Evolutionary conservation across 1,140 invertebrate species (phyloP).

Genomic region (Drosophila albomicans): DNA sequence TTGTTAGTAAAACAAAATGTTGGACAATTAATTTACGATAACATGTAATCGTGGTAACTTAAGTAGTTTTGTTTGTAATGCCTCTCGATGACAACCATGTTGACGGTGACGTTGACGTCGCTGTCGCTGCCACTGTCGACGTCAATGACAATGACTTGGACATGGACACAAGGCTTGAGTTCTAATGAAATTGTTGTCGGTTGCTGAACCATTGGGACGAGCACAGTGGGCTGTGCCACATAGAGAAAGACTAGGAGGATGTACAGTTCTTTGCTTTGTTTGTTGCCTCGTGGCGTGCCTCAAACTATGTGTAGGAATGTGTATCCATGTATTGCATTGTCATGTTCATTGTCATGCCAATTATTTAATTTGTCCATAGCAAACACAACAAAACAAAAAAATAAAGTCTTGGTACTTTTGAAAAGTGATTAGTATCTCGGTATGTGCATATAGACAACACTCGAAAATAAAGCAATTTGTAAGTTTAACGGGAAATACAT

Average conservation of each 20-base stretch:
- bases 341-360: slow-evolving; percentile 79
- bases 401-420: slow-evolving; percentile 21
- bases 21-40: slow-evolving; percentile 81
- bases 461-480: slow-evolving; percentile 18
- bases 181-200: slow-evolving; percentile 80
- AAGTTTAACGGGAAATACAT: slow-evolving; percentile 25
- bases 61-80: slow-evolving; percentile 83
- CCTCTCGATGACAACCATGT: slow-evolving; percentile 52
- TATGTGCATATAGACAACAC: slow-evolving; percentile 19
- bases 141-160: slow-evolving; percentile 44
- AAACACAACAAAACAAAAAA: slow-evolving; percentile 38
- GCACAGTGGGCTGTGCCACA: slow-evolving; percentile 6
- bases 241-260: background rate
- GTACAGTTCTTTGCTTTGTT: slow-evolving; percentile 11
- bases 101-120: background rate
- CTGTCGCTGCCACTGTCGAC: slow-evolving; percentile 1
- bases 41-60: slow-evolving; percentile 82
- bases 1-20: slow-evolving; percentile 79
- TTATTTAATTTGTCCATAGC: slow-evolving; percentile 76
- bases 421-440: slow-evolving; percentile 62
- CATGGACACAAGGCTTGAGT: slow-evolving; percentile 52
- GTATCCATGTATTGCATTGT: slow-evolving; percentile 50
- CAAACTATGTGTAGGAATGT: slow-evolving; percentile 38
- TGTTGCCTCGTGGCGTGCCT: slow-evolving; percentile 38
- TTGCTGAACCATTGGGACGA: slow-evolving; percentile 40